phyloP scores from a whole-genome alignment of 2,888 invertebrate species.

The Philhelius pedissequus region DNA sequence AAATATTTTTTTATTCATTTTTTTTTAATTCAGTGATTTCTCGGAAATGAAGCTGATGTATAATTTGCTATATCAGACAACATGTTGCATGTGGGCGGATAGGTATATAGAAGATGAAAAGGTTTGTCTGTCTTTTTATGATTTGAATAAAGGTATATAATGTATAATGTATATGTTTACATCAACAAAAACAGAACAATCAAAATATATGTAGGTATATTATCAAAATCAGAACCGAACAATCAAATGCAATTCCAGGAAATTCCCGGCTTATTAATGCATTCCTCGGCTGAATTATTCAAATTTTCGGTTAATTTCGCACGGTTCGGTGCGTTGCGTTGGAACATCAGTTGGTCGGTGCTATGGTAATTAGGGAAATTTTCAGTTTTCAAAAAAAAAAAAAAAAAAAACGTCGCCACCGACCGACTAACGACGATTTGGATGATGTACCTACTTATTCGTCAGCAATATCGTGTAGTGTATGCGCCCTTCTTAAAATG shows the following conservation, averaged over 20 bases:
- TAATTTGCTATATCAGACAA: constrained; percentile 44
- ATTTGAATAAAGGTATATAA: background rate
- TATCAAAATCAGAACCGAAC: constrained; percentile 51
- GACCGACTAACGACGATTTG: constrained; percentile 13
- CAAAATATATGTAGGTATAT: background rate
- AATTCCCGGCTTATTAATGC: constrained; percentile 57
- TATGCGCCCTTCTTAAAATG: background rate
- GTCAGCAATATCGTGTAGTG: background rate
- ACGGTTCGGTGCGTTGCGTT: constrained; percentile 60
- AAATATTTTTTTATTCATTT: constrained; percentile 10
- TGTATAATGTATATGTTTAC: too few relatives aligned
- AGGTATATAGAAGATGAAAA: background rate
- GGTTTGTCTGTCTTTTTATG: constrained; percentile 26
- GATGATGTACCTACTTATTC: constrained; percentile 43
- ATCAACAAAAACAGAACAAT: background rate
- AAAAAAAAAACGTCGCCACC: too few relatives aligned
- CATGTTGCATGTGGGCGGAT: constrained; percentile 58
- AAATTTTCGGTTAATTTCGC: constrained; percentile 64
- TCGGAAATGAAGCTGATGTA: constrained; percentile 51
- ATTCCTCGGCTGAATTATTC: constrained; percentile 55
- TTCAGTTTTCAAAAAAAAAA: constrained; percentile 14
- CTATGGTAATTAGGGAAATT: constrained; percentile 64
- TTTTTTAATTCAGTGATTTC: constrained; percentile 37
- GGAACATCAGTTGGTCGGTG: constrained; percentile 20
- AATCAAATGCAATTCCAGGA: constrained; percentile 58